Evolutionary conservation across 2,888 invertebrate genomes (phyloP).

Genomic region (Acanthosepion esculentum): DNA sequence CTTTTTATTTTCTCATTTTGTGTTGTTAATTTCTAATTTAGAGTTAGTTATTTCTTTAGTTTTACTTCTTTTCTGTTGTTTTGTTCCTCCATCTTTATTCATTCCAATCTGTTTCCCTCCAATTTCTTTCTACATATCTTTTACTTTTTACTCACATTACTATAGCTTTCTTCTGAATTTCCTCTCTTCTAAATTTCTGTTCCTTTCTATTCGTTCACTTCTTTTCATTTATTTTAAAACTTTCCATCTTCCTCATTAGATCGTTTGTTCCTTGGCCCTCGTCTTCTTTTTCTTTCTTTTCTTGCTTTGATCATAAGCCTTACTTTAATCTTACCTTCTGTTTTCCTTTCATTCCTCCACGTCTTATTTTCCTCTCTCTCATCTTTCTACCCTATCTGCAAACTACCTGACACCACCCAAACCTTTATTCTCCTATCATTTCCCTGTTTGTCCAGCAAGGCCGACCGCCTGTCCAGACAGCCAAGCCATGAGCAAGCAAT

Average conservation of each 20-base stretch:
- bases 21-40: too few species aligned
- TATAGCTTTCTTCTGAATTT: background rate
- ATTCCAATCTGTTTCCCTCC: background rate
- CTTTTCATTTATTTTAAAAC: background rate
- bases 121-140: background rate
- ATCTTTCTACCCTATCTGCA: background rate
- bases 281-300: background rate
- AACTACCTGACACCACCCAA: background rate
- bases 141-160: background rate
- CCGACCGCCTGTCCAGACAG: conserved; percentile 11
- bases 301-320: too few species aligned
- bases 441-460: background rate
- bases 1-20: too few species aligned
- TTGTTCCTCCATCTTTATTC: background rate
- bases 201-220: background rate
- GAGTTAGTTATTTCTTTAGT: background rate
- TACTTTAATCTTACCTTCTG: too few species aligned
- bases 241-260: background rate
- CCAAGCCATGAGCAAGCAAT: background rate
- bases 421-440: background rate
- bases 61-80: background rate
- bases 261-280: background rate
- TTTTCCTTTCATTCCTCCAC: too few species aligned
- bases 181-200: background rate
- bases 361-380: background rate